Percentiles rank a stretch among this genome's conserved stretches.
Conservation (phyloP, 2,113 vertebrate genomes). For the Phylloscopus trochilus region DNA sequence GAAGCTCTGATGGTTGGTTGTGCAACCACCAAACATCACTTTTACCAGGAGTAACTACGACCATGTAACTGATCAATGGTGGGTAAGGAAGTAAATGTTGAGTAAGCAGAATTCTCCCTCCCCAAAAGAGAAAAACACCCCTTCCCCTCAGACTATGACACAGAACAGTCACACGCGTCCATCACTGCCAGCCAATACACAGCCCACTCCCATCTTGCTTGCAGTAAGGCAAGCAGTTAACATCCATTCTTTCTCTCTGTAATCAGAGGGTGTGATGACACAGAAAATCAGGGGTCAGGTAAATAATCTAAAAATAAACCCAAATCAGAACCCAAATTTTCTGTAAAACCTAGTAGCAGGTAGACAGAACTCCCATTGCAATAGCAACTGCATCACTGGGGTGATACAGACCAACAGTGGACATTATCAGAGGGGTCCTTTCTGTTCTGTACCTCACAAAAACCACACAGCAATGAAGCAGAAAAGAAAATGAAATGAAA, state of each 20-base stretch:
- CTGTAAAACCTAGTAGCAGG: neutral
- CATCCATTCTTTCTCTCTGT: neutral
- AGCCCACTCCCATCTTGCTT: neutral
- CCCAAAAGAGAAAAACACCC: neutral
- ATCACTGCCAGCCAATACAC: neutral
- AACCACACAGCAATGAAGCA: neutral
- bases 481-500: neutral
- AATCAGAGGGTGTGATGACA: neutral
- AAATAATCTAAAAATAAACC: neutral
- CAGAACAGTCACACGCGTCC: accelerated
- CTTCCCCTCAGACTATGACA: neutral
- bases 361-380: neutral
- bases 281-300: neutral
- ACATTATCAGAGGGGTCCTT: neutral
- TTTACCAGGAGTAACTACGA: neutral
- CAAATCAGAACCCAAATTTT: neutral
- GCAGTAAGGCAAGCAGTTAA: neutral
- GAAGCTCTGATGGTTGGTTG: neutral
- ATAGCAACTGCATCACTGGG: neutral
- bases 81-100: neutral
- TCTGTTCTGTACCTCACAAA: neutral
- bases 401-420: neutral
- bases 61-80: neutral
- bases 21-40: neutral
- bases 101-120: neutral